Percentiles rank a stretch among this genome's conserved stretches.
Conservation (phyloP, 2,797 vertebrate species). For the Mareca strepera region DNA sequence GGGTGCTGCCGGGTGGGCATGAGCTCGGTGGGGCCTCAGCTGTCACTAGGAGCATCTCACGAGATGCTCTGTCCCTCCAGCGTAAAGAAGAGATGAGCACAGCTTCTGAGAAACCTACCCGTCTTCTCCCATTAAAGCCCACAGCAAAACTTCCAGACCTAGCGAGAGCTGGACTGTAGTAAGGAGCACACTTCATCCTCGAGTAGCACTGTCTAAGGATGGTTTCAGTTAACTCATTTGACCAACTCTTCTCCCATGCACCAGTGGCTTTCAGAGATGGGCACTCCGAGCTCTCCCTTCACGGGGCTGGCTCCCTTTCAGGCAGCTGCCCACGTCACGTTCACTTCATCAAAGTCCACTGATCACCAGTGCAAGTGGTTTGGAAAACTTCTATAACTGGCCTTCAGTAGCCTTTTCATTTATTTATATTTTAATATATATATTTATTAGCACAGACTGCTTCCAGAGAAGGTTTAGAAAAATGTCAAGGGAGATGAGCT, state of each 20-base stretch:
- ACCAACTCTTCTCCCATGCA: rapidly evolving
- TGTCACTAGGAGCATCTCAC: not conserved
- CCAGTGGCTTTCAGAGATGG: not conserved
- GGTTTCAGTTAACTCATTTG: not conserved
- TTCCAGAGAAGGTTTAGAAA: not conserved
- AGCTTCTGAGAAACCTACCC: not conserved
- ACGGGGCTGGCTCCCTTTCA: not conserved
- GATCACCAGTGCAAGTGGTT: not conserved
- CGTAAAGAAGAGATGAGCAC: rapidly evolving
- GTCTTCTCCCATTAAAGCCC: not conserved
- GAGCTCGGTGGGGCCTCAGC: not conserved
- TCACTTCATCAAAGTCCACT: rapidly evolving
- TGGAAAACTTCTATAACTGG: not conserved
- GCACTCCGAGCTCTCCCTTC: no score
- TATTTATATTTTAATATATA: no score
- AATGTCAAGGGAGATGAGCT: not conserved
- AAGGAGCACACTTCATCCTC: not conserved
- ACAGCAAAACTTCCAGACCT: not conserved
- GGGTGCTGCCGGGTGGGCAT: not conserved
- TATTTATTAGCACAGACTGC: not conserved
- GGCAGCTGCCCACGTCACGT: rapidly evolving
- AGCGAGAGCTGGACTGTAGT: not conserved
- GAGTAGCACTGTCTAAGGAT: not conserved
- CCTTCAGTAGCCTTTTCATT: not conserved
- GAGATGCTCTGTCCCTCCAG: rapidly evolving